Base-by-base conservation (phyloP, 1,140 invertebrate genomes). In the Diuraphis noxia region DNA sequence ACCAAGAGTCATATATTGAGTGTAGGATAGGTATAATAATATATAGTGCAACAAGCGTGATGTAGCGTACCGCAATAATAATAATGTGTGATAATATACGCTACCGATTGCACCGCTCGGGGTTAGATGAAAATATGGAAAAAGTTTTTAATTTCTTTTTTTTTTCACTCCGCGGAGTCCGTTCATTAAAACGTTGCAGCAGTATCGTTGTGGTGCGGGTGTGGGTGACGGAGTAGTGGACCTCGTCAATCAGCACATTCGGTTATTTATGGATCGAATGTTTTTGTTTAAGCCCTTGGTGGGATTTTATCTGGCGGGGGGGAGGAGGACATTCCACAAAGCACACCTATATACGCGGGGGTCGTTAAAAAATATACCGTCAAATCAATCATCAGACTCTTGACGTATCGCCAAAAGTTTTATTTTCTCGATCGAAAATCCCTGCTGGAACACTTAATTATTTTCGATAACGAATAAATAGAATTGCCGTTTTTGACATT, bases 201-300 rank as follows among this genome's bases (percentile, higher is more conserved):
- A 10, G 34, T 5, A n/a, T 41, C 40, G 25, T 25, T 46, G 2
- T 0, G 6, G 19, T 7, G 46, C 17, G 36, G 46, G 36, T 8
- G 23, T 5, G 46, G 30, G 56, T 17, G 13, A 72, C 56, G 56
- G 56, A 38, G 46, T 19, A 49, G 46, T 38, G 84, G 46, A 86
- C 34, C 85, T 86, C 85, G 85, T 86, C 85, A 86, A 86, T 86
- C 85, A 86, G 46, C 46, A 52, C 46, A 23, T 86, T 86, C 85
- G 34, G 85, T 49, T 86, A 86, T 86, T 86, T 86, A 86, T 86
- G 85, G 85, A 86, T 38, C 85, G 85, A 52, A 52, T 86, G 85
- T 52, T 86, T 86, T 86, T 86, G 46, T 86, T 36, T 36, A 38
- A 36, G 34, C 82, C 34, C 21, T 34, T 36, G 85, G 85, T 36